These are phyloP conservation scores for Spodoptera exigua DNA, from an alignment of 2,888 invertebrate species.

Conservation along the genomic window DNA sequence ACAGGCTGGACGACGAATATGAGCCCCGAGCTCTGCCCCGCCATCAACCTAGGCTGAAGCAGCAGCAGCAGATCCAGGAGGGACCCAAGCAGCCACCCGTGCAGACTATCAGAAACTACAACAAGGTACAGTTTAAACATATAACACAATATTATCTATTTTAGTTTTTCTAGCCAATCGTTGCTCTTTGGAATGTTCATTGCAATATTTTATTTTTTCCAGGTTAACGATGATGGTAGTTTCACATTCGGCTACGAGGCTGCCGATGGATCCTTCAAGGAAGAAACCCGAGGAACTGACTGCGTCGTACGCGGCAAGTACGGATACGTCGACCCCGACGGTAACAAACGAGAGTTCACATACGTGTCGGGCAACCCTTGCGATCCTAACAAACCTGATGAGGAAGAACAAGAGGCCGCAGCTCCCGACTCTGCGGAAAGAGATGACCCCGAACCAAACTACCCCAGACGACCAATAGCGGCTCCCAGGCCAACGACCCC, in stretches of 20 bases:
- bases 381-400: slow-evolving; percentile 94
- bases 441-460: slow-evolving; percentile 91
- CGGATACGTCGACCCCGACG: slow-evolving; percentile 96
- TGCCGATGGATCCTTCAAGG: slow-evolving; percentile 95
- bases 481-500: slow-evolving; percentile 83
- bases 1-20: slow-evolving; percentile 80
- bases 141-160: background rate
- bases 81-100: slow-evolving; percentile 92
- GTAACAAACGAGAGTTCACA: slow-evolving; percentile 95
- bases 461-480: slow-evolving; percentile 82
- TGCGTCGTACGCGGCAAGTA: slow-evolving; percentile 96
- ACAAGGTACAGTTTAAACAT: slow-evolving; percentile 87
- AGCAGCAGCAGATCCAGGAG: slow-evolving; percentile 77
- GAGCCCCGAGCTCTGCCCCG: slow-evolving; percentile 74
- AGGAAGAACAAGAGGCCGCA: slow-evolving; percentile 89
- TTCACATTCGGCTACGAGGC: slow-evolving; percentile 96
- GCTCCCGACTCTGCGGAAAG: slow-evolving; percentile 89
- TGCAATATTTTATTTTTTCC: slow-evolving; percentile 53
- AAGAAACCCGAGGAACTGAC: slow-evolving; percentile 95
- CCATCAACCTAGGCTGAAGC: slow-evolving; percentile 66
- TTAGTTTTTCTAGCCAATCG: no score
- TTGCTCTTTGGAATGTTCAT: no score
- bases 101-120: slow-evolving; percentile 95
- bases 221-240: slow-evolving; percentile 94
- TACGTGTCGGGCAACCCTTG: slow-evolving; percentile 96